phyloP scores from a whole-genome alignment of 2,113 vertebrate species.

The Cheilinus undulatus region DNA sequence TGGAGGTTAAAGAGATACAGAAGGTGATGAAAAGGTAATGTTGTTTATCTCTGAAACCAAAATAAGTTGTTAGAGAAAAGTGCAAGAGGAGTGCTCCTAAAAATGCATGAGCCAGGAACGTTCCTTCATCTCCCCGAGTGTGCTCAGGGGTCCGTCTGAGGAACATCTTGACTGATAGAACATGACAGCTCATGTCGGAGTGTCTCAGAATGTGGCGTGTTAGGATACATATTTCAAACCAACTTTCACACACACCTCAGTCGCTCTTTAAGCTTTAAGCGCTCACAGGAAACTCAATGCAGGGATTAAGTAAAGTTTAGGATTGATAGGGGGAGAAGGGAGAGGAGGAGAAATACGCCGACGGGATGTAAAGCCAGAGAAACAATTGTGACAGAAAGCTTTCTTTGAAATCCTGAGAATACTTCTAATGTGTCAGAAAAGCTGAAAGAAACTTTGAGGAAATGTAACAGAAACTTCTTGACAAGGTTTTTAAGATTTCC shows the following conservation, averaged over 20 bases:
- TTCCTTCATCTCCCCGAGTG: constrained; percentile 40
- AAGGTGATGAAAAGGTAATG: constrained; percentile 22
- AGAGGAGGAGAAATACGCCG: constrained; percentile 4
- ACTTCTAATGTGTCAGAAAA: not conserved
- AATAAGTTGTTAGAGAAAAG: constrained; percentile 13
- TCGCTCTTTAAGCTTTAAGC: constrained; percentile 29
- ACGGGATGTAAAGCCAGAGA: constrained; percentile 11
- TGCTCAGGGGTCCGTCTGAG: constrained; percentile 52
- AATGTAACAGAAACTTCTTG: constrained; percentile 12
- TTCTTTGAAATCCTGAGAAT: constrained; percentile 16
- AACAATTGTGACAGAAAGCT: constrained; percentile 8
- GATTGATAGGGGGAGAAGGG: constrained; percentile 27
- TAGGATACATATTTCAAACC: constrained; percentile 58
- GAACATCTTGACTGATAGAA: constrained; percentile 48
- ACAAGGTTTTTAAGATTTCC: not conserved
- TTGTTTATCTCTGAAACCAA: constrained; percentile 30
- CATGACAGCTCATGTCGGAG: constrained; percentile 58
- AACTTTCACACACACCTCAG: constrained; percentile 45
- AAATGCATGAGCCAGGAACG: constrained; percentile 45
- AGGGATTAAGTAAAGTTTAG: constrained; percentile 51
- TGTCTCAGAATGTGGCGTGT: constrained; percentile 27
- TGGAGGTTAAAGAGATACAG: not conserved
- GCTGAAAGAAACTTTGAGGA: not conserved
- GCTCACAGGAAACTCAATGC: constrained; percentile 45
- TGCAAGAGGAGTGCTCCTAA: constrained; percentile 23